These are phyloP conservation scores for Orbicella faveolata DNA, from an alignment of 64 coral and sea anemone species.

Conservation along the genomic window DNA sequence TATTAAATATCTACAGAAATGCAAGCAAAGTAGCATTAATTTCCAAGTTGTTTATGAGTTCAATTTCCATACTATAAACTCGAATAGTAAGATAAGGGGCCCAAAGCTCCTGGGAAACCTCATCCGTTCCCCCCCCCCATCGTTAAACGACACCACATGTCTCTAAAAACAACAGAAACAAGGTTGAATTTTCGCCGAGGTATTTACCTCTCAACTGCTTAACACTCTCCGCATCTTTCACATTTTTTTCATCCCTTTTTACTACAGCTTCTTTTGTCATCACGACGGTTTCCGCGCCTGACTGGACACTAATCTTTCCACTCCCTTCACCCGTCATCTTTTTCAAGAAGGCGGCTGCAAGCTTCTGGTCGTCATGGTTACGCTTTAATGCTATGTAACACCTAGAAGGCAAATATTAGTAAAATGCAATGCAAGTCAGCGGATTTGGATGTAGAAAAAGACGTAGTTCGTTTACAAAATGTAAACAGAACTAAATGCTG, in stretches of 20 bases:
- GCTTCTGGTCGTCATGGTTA: slow-evolving; percentile 33
- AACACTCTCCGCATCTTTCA: not conserved
- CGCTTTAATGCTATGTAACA: slow-evolving; percentile 57
- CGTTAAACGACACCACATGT: too few species aligned
- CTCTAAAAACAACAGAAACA: too few species aligned
- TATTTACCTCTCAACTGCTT: slow-evolving; percentile 5
- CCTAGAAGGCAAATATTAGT: not conserved
- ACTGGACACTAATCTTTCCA: not conserved
- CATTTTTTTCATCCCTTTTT: not conserved
- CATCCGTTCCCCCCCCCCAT: too few species aligned
- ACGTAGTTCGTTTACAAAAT: too few species aligned
- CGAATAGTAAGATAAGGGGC: too few species aligned
- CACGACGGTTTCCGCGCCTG: not conserved
- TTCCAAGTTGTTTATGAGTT: too few species aligned
- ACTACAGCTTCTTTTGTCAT: not conserved
- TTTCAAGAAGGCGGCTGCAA: slow-evolving; percentile 34
- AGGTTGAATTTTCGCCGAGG: not conserved
- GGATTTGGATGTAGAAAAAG: not conserved
- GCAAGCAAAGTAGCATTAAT: too few species aligned
- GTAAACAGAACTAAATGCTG: not conserved
- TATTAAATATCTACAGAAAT: too few species aligned
- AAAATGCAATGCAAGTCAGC: not conserved
- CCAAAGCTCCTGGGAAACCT: too few species aligned
- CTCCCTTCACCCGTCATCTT: slow-evolving; percentile 10
- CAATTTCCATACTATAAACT: too few species aligned